These are phyloP conservation scores for Chondrosia reniformis DNA, from an alignment of 37 sponge, comb jelly and placozoan genomes.

Conservation along the genomic window DNA sequence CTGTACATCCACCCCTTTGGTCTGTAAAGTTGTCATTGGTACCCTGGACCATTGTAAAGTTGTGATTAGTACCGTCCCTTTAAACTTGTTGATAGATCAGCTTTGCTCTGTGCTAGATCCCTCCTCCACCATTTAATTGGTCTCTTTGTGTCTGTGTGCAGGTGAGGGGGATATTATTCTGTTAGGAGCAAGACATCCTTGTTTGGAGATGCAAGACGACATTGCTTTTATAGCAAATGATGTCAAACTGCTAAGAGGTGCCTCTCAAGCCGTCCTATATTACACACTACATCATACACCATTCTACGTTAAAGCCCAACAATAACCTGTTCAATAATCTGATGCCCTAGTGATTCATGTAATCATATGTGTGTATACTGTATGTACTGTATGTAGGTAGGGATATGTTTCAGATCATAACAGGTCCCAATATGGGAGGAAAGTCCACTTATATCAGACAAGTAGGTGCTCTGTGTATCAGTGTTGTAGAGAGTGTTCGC, in stretches of 20 bases:
- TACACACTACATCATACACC: neutral
- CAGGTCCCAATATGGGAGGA: conserved; percentile 99
- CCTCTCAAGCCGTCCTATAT: neutral
- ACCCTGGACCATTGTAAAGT: too few relatives aligned
- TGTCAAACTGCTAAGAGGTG: conserved; percentile 58
- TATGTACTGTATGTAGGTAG: too few relatives aligned
- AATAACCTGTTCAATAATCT: neutral
- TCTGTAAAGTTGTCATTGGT: too few relatives aligned
- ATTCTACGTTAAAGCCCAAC: neutral
- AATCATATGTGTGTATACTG: too few relatives aligned
- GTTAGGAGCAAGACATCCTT: conserved; percentile 82
- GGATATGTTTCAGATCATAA: conserved; percentile 89
- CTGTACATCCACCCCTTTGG: too few relatives aligned
- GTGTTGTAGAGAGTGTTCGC: too few relatives aligned
- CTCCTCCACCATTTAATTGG: too few relatives aligned
- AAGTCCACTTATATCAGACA: conserved; percentile 97
- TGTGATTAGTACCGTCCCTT: too few relatives aligned
- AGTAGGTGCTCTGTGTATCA: conserved; percentile 33
- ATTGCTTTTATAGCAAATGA: conserved; percentile 92
- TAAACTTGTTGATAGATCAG: too few relatives aligned
- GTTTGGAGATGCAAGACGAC: conserved; percentile 86
- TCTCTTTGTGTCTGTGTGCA: neutral
- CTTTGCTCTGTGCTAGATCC: too few relatives aligned
- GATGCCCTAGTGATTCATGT: neutral
- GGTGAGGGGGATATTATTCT: conserved; percentile 79